A percentile compares a stretch with the other conserved stretches of the same genome.
Conservation (phyloP, 2,888 invertebrate species). For the Craniophora ligustri region DNA sequence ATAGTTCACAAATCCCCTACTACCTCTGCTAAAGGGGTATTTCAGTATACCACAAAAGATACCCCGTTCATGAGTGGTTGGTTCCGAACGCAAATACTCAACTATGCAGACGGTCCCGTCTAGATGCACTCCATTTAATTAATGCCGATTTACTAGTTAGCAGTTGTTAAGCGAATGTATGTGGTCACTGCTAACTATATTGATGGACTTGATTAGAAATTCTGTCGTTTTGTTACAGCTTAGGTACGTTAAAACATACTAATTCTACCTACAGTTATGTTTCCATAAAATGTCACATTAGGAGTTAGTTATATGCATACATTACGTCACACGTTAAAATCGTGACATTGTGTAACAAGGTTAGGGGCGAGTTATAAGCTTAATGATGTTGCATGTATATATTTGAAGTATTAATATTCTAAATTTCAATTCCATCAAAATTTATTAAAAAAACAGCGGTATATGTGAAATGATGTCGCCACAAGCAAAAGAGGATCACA, state of each 20-base stretch:
- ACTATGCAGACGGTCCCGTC: conserved; percentile 72
- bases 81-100: conserved; percentile 68
- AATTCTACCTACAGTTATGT: too few species aligned
- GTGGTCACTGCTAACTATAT: conserved; percentile 19
- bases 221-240: neutral
- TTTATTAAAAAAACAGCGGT: too few species aligned
- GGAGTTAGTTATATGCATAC: too few species aligned
- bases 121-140: conserved; percentile 72
- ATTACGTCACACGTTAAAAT: too few species aligned
- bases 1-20: conserved; percentile 12
- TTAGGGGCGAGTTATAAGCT: too few species aligned
- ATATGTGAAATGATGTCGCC: too few species aligned
- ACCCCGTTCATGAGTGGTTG: conserved; percentile 58
- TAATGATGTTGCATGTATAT: too few species aligned
- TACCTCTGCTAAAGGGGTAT: conserved; percentile 31
- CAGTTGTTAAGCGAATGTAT: conserved; percentile 45
- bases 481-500: too few species aligned
- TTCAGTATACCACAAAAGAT: conserved; percentile 37
- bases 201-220: neutral
- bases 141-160: conserved; percentile 67
- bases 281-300: too few species aligned
- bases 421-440: too few species aligned
- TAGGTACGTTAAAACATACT: neutral
- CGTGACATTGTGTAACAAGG: too few species aligned
- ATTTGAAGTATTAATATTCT: too few species aligned